Evolutionary conservation across 1,140 invertebrate species (phyloP), one percentile per base, ranked within the genome.

Genomic region (Lanistes nyassanus): DNA sequence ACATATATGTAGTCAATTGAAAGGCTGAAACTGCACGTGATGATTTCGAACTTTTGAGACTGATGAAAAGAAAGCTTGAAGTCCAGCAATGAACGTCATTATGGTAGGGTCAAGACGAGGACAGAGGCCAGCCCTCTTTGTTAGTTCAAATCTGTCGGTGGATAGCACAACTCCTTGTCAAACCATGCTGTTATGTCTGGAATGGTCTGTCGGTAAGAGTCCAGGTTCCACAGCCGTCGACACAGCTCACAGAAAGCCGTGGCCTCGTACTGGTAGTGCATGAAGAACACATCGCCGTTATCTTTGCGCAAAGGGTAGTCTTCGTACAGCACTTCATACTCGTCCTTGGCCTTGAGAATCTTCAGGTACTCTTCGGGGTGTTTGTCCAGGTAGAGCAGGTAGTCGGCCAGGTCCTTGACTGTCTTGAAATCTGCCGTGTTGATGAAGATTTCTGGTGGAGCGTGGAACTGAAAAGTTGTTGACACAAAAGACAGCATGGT

Each of bases 351-450:
- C 39, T 51, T 29, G 13, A 79, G 65, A 36, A 71, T 53, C 31
- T 47, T 36, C 21, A 76, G 31, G 53, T 80, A 80, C 62, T 73
- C 67, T 37, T 72, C 69, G n/a, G 36, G 42, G 68, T 80, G 75
- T 11, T n/a, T 34, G 68, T 73, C 78, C 9, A 81, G 68, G 64
- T 78, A 76, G 29, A 74, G 31, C 0, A 81, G 42, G 67, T 78
- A 70, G 19, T 77, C 71, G 2, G 80, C 80, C 42, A 83, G 67
- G 6, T 77, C 71, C 56, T 74, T 74, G n/a, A 74, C 69, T 37
- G 66, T 65, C n/a, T n/a, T 3, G 66, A 65, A 82, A 62, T 79
- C 71, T 1, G 39, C 37, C 7, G 67, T 74, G 75, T 77, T 71
- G 47, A 81, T 78, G 51, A 60, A 69, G 42, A 55, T 75, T 39